A percentile compares a stretch with the other conserved stretches of the same genome.
These are phyloP conservation scores for Trypoxylon attenuatum DNA, from an alignment of 2,888 invertebrate genomes.

Conservation along the genomic window DNA sequence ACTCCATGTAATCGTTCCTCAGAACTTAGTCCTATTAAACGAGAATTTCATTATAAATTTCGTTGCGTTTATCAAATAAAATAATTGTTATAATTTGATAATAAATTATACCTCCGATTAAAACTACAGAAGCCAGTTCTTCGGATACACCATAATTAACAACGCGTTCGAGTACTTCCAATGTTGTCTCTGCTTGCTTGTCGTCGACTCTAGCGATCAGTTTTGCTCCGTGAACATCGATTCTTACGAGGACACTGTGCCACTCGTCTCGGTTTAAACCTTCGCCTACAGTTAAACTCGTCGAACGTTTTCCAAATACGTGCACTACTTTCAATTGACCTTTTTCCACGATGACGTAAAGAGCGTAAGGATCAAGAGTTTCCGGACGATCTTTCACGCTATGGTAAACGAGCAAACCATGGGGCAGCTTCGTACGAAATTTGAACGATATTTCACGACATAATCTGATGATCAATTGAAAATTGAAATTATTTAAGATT, in stretches of 20 bases:
- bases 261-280: constrained; percentile 92
- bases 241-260: constrained; percentile 91
- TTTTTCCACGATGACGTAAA: constrained; percentile 94
- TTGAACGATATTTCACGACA: constrained; percentile 92
- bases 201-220: constrained; percentile 92
- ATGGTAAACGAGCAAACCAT: constrained; percentile 91
- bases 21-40: constrained; percentile 80
- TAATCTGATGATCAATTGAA: constrained; percentile 76
- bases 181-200: constrained; percentile 85
- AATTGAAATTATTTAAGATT: too few relatives aligned
- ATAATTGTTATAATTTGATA: constrained; percentile 56
- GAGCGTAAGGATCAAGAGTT: constrained; percentile 90
- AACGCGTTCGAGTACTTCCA: constrained; percentile 88
- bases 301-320: constrained; percentile 91
- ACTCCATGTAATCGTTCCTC: constrained; percentile 92
- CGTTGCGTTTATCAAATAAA: not conserved
- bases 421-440: constrained; percentile 90
- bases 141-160: constrained; percentile 91
- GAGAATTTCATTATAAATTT: not conserved
- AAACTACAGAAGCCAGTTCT: constrained; percentile 90
- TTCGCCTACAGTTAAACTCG: constrained; percentile 89
- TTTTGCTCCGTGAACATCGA: constrained; percentile 90
- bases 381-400: constrained; percentile 90
- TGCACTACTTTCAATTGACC: constrained; percentile 94
- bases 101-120: constrained; percentile 94